Evolutionary conservation across 2,888 invertebrate species (phyloP), one percentile per base, ranked within the genome.

Genomic region (Diogma glabrata): DNA sequence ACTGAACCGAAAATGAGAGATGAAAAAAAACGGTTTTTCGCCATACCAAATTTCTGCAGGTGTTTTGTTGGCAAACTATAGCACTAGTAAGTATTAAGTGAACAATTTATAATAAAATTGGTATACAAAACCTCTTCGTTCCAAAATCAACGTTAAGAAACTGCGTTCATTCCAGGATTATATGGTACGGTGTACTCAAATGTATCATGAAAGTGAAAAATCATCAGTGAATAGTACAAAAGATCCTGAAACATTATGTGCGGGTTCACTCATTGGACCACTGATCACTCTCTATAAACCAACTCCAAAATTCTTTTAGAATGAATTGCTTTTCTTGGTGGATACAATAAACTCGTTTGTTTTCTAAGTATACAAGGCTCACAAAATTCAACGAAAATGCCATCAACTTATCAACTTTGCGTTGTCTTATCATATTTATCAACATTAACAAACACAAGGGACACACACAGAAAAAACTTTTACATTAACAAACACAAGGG

Each of bases 341-440:
- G 45, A 45, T 45, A 22, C 22, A 19, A 19, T 16, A 45, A 45
- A 45, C 45, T 6, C 45, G 22, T 49, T n/a, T 52, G 49, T 24
- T 48, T 51, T 3, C 48, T 43, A 22, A 40, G 3, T 4, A 48
- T 16, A 40, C 48, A 43, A n/a, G 47, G 14, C 24, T 48, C 47
- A 48, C 51, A 51, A 16, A 51, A 48, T 16, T 38, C 17, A 16
- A 40, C 12, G 40, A 19, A 10, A 50, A 24, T 14, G n/a, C n/a
- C n/a, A n/a, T n/a, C 23, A n/a, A n/a, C n/a, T n/a, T n/a, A n/a
- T n/a, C n/a, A n/a, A n/a, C n/a, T n/a, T n/a, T n/a, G n/a, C n/a
- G n/a, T n/a, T n/a, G n/a, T n/a, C n/a, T n/a, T n/a, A n/a, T n/a
- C n/a, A n/a, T n/a, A n/a, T n/a, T n/a, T n/a, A n/a, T n/a, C n/a